Conservation (phyloP, 1,140 invertebrate species). For the Samia ricini region DNA sequence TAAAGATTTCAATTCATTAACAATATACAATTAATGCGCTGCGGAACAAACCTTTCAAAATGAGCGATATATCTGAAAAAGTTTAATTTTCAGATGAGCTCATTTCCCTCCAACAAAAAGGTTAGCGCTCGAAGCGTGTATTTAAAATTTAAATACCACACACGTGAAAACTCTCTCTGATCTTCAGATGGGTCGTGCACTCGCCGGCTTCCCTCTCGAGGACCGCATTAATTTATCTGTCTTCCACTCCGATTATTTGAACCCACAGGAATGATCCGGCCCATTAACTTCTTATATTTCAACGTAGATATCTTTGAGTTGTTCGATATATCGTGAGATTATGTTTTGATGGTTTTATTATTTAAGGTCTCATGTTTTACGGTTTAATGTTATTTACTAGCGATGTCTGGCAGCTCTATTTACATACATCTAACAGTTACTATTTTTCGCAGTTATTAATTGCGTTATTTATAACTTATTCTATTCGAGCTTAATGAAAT, state of each 20-base stretch:
- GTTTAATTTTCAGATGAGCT: not conserved
- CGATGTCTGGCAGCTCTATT: no score
- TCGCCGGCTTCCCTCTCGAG: not conserved
- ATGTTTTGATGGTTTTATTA: not conserved
- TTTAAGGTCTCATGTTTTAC: no score
- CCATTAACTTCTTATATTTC: constrained; percentile 42
- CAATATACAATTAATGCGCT: no score
- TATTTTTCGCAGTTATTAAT: no score
- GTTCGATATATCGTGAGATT: not conserved
- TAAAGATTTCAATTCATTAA: no score
- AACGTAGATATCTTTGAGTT: constrained; percentile 3
- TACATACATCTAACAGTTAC: no score
- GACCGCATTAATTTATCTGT: constrained; percentile 41
- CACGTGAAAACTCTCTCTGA: constrained; percentile 23
- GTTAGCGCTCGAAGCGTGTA: not conserved
- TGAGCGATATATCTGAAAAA: no score
- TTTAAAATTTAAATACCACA: constrained; percentile 15
- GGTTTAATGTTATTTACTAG: no score
- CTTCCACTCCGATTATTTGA: constrained; percentile 44
- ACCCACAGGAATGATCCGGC: constrained; percentile 39
- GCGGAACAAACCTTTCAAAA: no score
- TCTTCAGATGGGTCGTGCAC: constrained; percentile 15
- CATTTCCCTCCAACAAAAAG: not conserved
- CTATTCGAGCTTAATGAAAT: no score
- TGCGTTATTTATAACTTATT: no score